Evolutionary conservation across 2,797 vertebrate species (phyloP).

Genomic region (Kryptolebias ocellatus): DNA sequence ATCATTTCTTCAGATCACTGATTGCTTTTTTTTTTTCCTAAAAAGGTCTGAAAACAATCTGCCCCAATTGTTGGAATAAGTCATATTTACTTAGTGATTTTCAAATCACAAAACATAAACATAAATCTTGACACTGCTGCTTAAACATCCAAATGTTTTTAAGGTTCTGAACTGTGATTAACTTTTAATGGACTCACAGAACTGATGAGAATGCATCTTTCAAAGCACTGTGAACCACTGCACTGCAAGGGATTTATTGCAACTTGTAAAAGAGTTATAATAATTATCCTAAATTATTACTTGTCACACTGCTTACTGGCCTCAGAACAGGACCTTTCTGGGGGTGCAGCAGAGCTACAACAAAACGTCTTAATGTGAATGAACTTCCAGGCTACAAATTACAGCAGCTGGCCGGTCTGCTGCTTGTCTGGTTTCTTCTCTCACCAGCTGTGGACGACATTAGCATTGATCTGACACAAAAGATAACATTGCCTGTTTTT

Average conservation of each 20-base stretch:
- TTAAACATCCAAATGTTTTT: background rate
- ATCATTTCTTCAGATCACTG: too few relatives aligned
- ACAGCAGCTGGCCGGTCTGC: background rate
- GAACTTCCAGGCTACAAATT: background rate
- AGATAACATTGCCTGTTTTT: background rate
- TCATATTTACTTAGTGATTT: too few relatives aligned
- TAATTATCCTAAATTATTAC: too few relatives aligned
- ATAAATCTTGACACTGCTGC: background rate
- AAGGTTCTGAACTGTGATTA: too few relatives aligned
- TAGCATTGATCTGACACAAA: background rate
- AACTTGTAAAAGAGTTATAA: too few relatives aligned
- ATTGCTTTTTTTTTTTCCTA: too few relatives aligned
- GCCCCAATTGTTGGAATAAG: too few relatives aligned
- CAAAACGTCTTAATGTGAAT: background rate
- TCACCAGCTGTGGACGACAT: conserved; percentile 3
- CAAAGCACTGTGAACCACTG: too few relatives aligned
- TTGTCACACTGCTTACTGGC: background rate
- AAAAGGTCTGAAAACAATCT: too few relatives aligned
- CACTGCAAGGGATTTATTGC: too few relatives aligned
- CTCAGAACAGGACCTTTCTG: background rate
- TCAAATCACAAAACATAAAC: background rate
- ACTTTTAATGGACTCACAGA: too few relatives aligned
- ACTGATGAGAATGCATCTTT: background rate
- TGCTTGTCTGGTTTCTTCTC: background rate
- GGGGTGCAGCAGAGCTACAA: background rate